Conservation (phyloP, 1,140 invertebrate genomes). For the Drosophila lacertosa region DNA sequence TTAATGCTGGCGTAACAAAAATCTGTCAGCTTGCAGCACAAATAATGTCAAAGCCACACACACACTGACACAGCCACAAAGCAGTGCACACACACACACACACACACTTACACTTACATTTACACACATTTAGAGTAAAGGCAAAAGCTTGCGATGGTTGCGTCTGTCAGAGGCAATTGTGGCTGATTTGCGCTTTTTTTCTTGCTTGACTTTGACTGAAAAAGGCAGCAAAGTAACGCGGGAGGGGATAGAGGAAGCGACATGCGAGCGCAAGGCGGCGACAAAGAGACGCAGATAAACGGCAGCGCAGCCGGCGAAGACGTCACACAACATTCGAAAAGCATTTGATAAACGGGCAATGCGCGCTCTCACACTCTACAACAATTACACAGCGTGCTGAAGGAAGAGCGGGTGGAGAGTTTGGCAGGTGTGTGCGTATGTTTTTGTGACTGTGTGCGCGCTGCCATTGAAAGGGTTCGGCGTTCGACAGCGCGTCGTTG, state of each 20-base stretch:
- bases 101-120: not conserved
- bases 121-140: slow-evolving; percentile 50
- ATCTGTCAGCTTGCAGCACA: slow-evolving; percentile 81
- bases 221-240: not conserved
- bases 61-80: slow-evolving; percentile 34
- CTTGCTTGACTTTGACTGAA: slow-evolving; percentile 35
- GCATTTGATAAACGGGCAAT: slow-evolving; percentile 69
- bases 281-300: slow-evolving; percentile 37
- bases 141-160: slow-evolving; percentile 66
- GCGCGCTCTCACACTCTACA: slow-evolving; percentile 2
- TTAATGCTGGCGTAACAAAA: slow-evolving; percentile 76
- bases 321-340: slow-evolving; percentile 56
- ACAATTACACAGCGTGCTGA: not conserved
- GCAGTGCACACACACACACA: slow-evolving; percentile 36
- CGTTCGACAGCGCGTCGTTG: slow-evolving; percentile 23
- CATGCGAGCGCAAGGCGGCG: not conserved
- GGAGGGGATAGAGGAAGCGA: not conserved
- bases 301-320: slow-evolving; percentile 21
- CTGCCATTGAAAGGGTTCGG: slow-evolving; percentile 40
- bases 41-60: slow-evolving; percentile 76
- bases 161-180: slow-evolving; percentile 79
- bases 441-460: slow-evolving; percentile 6
- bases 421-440: not conserved
- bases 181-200: slow-evolving; percentile 81
- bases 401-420: not conserved